Evolutionary conservation across 2,113 vertebrate genomes (phyloP).

Genomic region (Passer domesticus): DNA sequence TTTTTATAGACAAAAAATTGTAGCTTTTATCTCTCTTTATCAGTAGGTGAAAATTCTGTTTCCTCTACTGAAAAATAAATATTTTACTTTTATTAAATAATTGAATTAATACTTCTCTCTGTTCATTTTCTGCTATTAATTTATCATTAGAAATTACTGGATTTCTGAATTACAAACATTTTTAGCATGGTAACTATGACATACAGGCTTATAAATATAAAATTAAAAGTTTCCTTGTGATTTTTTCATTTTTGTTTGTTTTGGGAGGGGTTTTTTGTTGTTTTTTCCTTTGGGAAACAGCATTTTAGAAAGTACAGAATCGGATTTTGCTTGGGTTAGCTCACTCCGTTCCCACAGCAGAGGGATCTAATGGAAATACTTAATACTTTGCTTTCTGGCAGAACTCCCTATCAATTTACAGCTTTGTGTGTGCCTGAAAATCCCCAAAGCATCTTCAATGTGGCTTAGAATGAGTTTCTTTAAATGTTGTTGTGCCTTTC

Average conservation of each 20-base stretch:
- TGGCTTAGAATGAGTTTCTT: background rate
- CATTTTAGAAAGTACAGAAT: background rate
- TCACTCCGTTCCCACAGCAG: background rate
- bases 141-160: slow-evolving; percentile 25
- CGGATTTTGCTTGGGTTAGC: background rate
- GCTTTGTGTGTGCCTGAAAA: background rate
- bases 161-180: background rate
- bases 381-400: background rate
- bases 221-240: background rate
- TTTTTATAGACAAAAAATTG: slow-evolving; percentile 1
- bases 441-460: background rate
- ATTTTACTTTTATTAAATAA: slow-evolving; percentile 48
- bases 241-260: background rate
- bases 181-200: background rate
- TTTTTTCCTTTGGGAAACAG: background rate
- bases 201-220: background rate
- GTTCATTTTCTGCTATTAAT: slow-evolving; percentile 18
- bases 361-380: background rate
- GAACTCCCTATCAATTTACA: background rate
- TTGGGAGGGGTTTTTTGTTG: too few species aligned
- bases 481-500: background rate
- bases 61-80: slow-evolving; percentile 51
- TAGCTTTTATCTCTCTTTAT: slow-evolving; percentile 40
- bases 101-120: slow-evolving; percentile 38
- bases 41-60: slow-evolving; percentile 44